Evolutionary conservation across 1,140 invertebrate species (phyloP), one percentile per base, ranked within the genome.

Genomic region (Odontomachus brunneus): DNA sequence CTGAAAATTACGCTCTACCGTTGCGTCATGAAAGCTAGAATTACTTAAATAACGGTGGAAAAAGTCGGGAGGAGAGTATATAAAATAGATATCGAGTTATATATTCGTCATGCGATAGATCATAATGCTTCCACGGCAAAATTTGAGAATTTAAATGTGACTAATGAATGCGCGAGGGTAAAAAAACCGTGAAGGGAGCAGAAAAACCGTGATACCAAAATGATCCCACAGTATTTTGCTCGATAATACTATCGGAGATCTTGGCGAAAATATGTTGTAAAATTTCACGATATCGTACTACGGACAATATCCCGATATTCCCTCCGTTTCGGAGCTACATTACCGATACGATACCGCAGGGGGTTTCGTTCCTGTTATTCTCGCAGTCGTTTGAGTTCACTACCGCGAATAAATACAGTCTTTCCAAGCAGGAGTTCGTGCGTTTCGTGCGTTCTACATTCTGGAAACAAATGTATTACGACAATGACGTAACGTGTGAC

Each of bases 301-400:
- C n/a, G 19, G n/a, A 71, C 67, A 2, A 48, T 81, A 73, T 73
- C 59, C 55, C 67, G 44, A 82, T 73, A 73, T 73, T 73, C 38
- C 38, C 44, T 51, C 44, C 26, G 55, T 33, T 73, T 17, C 78
- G 78, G 44, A 62, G 44, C 38, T 44, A 11, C 44, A 62, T 73
- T n/a, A 38, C 67, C 22, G 26, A 5, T 60, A 74, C 69, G 19
- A 73, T 74, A 82, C 38, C 78, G n/a, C 57, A 38, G 59, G 12
- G 57, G 44, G 17, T 51, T 60, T 15, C 57, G 19, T 29, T 62
- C 38, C 57, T 73, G 55, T 74, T 82, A 82, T 82, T 63, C 69
- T 62, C 55, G 22, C 63, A 59, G 12, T 71, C 51, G 62, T 71
- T 78, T 19, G 49, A 78, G n/a, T 57, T 80, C 33, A 71, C 65